Conservation (phyloP, 2,888 invertebrate species). For the Eupithecia vulgata region DNA sequence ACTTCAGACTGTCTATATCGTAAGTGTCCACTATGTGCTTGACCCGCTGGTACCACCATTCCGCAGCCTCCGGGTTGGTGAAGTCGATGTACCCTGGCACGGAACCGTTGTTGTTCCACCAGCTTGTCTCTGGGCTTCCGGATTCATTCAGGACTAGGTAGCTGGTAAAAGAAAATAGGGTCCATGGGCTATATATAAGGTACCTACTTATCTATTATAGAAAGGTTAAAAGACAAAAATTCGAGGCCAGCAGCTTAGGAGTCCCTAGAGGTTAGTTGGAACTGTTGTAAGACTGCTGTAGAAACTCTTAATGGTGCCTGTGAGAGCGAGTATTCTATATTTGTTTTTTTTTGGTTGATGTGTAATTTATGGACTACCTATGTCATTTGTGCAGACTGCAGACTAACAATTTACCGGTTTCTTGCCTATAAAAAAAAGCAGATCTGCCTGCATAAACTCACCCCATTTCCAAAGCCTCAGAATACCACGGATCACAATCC, state of each 20-base stretch:
- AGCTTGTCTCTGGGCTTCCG: constrained; percentile 73
- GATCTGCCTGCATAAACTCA: constrained; percentile 56
- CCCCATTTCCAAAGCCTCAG: constrained; percentile 82
- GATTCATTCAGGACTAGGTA: constrained; percentile 77
- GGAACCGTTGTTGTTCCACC: constrained; percentile 82
- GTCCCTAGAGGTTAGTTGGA: too few relatives aligned
- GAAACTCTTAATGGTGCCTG: too few relatives aligned
- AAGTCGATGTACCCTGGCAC: constrained; percentile 87
- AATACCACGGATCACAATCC: constrained; percentile 86
- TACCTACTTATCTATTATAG: not conserved
- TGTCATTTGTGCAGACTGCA: too few relatives aligned
- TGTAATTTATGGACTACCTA: too few relatives aligned
- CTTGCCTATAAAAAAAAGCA: not conserved
- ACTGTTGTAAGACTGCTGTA: too few relatives aligned
- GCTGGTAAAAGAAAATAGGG: constrained; percentile 53
- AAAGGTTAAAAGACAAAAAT: not conserved
- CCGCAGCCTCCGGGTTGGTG: constrained; percentile 86
- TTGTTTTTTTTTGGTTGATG: too few relatives aligned
- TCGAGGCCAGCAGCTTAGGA: not conserved
- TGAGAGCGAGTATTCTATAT: too few relatives aligned
- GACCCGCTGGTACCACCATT: constrained; percentile 85
- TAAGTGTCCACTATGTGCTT: constrained; percentile 82
- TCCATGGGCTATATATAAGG: not conserved
- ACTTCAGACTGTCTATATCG: constrained; percentile 90
- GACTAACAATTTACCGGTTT: not conserved